These are phyloP conservation scores for Ardeotis arabs DNA, from an alignment of 2,113 vertebrate species.

Conservation along the genomic window DNA sequence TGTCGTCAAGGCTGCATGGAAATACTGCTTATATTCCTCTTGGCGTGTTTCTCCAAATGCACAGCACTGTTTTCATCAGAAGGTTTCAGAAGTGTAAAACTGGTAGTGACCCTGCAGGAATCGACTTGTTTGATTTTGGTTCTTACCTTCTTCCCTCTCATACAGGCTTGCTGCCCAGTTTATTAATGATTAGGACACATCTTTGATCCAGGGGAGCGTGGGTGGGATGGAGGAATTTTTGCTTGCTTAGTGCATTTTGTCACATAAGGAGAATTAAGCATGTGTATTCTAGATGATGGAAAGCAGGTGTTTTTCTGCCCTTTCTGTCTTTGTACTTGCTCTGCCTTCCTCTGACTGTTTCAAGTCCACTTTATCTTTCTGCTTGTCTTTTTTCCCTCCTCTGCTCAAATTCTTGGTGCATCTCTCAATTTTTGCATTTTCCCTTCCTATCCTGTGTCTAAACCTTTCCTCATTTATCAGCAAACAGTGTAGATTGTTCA, in stretches of 20 bases:
- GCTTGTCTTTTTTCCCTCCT: background rate
- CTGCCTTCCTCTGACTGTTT: background rate
- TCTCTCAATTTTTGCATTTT: background rate
- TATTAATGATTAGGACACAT: background rate
- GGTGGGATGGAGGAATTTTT: slow-evolving; percentile 4
- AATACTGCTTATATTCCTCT: background rate
- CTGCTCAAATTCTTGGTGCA: background rate
- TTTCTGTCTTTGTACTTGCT: background rate
- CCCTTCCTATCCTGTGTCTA: background rate
- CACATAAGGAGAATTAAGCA: background rate
- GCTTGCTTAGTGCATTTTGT: background rate
- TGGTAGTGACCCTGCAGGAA: background rate
- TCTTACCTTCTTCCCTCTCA: background rate
- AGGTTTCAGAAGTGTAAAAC: background rate
- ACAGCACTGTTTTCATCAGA: background rate
- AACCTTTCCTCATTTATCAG: background rate
- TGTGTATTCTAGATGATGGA: background rate
- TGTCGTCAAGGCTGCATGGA: background rate
- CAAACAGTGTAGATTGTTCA: background rate
- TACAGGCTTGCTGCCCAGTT: background rate
- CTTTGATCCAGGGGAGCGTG: background rate
- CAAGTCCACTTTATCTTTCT: background rate
- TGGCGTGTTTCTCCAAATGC: background rate
- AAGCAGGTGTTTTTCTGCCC: background rate
- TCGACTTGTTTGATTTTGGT: background rate